These are phyloP conservation scores for Pachypeltis micranthus DNA, from an alignment of 1,140 invertebrate species.

Conservation along the genomic window DNA sequence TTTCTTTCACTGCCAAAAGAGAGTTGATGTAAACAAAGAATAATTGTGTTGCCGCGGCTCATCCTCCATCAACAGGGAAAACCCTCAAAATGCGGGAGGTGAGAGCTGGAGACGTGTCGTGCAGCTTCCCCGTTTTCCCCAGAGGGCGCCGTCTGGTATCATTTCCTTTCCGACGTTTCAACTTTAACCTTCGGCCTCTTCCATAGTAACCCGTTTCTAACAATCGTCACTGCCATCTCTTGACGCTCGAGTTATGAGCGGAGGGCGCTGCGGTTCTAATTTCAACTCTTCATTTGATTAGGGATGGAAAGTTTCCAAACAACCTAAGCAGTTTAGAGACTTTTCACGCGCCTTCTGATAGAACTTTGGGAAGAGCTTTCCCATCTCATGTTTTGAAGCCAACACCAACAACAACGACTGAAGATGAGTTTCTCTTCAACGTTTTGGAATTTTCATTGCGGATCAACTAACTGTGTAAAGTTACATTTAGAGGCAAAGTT, in stretches of 20 bases:
- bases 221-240: too few species aligned
- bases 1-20: not conserved
- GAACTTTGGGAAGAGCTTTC: too few species aligned
- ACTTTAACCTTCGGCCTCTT: not conserved
- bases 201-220: too few species aligned
- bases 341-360: too few species aligned
- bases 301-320: not conserved
- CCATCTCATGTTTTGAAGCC: too few species aligned
- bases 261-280: conserved; percentile 1
- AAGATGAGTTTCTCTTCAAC: too few species aligned
- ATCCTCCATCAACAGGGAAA: not conserved
- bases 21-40: conserved; percentile 10
- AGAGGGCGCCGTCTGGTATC: not conserved
- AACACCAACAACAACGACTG: too few species aligned
- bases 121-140: not conserved
- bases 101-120: not conserved
- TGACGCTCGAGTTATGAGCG: too few species aligned
- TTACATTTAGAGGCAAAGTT: too few species aligned
- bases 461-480: too few species aligned
- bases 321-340: too few species aligned
- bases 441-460: too few species aligned
- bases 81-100: not conserved
- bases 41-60: not conserved
- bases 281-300: conserved; percentile 8
- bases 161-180: not conserved